phyloP scores from a whole-genome alignment of 2,113 vertebrate genomes.

The Marcusenius ussheri region DNA sequence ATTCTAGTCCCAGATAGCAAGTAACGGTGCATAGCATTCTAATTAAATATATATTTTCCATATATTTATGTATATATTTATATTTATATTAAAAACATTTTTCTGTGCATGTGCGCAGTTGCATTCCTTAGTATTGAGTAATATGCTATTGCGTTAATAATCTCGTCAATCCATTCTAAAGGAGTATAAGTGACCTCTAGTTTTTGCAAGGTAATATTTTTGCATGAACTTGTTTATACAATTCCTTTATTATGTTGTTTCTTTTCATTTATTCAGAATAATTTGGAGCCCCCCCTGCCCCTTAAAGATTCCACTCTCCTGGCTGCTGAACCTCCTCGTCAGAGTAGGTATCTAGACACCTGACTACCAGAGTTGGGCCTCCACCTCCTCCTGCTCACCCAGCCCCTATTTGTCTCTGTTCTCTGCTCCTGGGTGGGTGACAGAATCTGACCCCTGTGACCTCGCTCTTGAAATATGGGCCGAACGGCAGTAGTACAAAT shows the following conservation, averaged over 20 bases:
- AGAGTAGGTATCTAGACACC: constrained; percentile 23
- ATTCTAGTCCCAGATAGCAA: constrained; percentile 63
- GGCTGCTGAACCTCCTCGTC: not conserved
- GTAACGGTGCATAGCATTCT: constrained; percentile 74
- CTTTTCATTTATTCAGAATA: constrained; percentile 21
- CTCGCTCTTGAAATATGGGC: not conserved
- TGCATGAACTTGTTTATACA: constrained; percentile 59
- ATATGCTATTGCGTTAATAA: constrained; percentile 71
- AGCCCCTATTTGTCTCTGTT: not conserved
- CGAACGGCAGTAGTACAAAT: not conserved
- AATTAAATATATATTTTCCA: constrained; percentile 66
- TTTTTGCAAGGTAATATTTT: constrained; percentile 69
- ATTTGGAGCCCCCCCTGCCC: constrained; percentile 14
- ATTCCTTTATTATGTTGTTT: constrained; percentile 41
- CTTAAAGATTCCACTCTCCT: not conserved
- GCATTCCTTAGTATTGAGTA: constrained; percentile 71
- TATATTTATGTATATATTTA: constrained; percentile 41
- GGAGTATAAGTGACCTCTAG: constrained; percentile 66
- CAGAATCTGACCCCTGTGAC: not conserved
- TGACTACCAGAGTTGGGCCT: not conserved
- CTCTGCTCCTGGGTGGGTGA: not conserved
- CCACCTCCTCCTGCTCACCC: not conserved
- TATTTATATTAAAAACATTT: constrained; percentile 69
- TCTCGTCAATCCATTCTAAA: constrained; percentile 67
- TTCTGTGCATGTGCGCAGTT: constrained; percentile 71